Percentiles rank a stretch among this genome's conserved stretches.
phyloP scores from a whole-genome alignment of 2,888 invertebrate species.

The Protonemura montana region DNA sequence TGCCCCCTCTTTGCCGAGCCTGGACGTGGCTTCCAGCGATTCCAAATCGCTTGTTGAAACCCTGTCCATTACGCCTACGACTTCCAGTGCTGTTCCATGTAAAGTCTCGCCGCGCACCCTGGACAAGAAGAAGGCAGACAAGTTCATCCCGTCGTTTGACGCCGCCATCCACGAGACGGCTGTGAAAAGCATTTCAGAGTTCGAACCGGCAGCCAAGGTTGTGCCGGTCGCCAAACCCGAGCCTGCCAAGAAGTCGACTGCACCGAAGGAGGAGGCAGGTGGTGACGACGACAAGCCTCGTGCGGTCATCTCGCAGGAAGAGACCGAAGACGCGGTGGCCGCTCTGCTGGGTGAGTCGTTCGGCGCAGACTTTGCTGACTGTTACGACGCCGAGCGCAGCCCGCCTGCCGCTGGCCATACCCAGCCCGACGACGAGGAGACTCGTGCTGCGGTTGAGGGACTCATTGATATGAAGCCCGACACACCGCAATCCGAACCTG shows the following conservation, averaged over 20 bases:
- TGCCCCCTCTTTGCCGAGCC: constrained; percentile 46
- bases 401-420: constrained; percentile 40
- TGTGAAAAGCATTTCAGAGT: constrained; percentile 76
- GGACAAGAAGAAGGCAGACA: constrained; percentile 65
- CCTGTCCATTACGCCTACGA: constrained; percentile 31
- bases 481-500: constrained; percentile 84
- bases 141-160: constrained; percentile 74
- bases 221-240: constrained; percentile 53
- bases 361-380: constrained; percentile 69
- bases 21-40: constrained; percentile 37
- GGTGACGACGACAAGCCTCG: constrained; percentile 75
- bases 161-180: constrained; percentile 80
- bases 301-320: constrained; percentile 87
- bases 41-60: constrained; percentile 29
- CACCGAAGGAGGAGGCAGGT: constrained; percentile 64
- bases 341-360: constrained; percentile 87
- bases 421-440: constrained; percentile 75
- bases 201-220: constrained; percentile 44
- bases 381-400: constrained; percentile 60
- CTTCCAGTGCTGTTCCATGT: constrained; percentile 16
- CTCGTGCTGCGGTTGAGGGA: constrained; percentile 84
- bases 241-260: constrained; percentile 54
- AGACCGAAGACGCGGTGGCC: constrained; percentile 91
- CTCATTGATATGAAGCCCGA: constrained; percentile 80
- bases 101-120: constrained; percentile 33